These are phyloP conservation scores for Prunella fulvescens DNA, from an alignment of 2,113 vertebrate genomes.

Conservation along the genomic window DNA sequence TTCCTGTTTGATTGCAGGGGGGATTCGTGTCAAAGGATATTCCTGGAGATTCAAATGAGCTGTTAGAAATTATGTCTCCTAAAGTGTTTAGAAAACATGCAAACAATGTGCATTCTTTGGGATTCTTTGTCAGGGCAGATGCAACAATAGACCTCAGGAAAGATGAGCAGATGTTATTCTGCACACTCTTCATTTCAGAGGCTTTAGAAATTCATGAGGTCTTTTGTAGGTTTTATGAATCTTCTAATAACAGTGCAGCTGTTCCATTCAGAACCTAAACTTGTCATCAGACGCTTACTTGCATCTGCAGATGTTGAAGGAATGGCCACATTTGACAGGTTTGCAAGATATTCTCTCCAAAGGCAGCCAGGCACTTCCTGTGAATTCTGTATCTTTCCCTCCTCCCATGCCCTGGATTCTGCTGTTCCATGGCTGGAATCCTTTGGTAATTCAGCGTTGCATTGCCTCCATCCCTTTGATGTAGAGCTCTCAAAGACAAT, in stretches of 20 bases:
- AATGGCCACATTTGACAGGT: not conserved
- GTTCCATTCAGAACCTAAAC: not conserved
- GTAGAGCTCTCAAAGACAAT: not conserved
- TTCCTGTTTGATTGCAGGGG: constrained; percentile 3
- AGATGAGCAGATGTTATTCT: constrained; percentile 56
- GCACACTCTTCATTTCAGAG: constrained; percentile 40
- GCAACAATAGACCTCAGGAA: constrained; percentile 44
- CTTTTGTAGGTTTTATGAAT: constrained; percentile 41
- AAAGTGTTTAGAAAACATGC: constrained; percentile 24
- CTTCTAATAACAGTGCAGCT: constrained; percentile 35
- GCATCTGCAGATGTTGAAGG: not conserved
- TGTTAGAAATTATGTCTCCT: not conserved
- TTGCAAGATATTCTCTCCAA: not conserved
- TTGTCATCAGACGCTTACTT: not conserved
- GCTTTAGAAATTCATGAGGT: constrained; percentile 63
- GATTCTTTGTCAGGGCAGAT: constrained; percentile 33
- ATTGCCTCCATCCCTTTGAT: not conserved
- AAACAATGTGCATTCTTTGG: constrained; percentile 23
- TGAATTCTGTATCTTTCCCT: not conserved
- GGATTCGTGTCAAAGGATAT: not conserved
- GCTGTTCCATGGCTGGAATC: not conserved
- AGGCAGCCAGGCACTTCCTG: not conserved
- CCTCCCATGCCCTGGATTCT: not conserved
- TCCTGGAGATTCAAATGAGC: constrained; percentile 40
- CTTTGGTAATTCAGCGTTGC: not conserved